phyloP scores from a whole-genome alignment of 2,113 vertebrate species.

The Mixornis gularis region DNA sequence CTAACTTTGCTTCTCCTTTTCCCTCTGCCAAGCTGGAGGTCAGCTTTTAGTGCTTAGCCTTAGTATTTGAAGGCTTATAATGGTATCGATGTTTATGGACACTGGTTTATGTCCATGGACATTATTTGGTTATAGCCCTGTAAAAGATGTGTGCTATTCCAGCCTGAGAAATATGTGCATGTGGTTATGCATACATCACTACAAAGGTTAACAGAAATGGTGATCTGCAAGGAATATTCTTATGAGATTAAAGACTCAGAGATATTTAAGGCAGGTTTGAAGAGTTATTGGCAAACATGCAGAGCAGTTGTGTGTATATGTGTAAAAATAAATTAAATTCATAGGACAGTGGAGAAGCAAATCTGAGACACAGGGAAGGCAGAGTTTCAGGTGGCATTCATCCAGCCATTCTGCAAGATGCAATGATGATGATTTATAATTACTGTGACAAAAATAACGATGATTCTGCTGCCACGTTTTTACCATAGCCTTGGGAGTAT shows the following conservation, averaged over 20 bases:
- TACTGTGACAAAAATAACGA: constrained; percentile 50
- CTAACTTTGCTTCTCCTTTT: background rate
- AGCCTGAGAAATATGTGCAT: background rate
- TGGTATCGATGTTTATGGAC: background rate
- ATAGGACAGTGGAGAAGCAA: background rate
- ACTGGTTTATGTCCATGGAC: background rate
- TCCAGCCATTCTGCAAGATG: constrained; percentile 33
- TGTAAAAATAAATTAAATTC: constrained; percentile 7
- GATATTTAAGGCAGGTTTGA: background rate
- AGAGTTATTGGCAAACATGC: background rate
- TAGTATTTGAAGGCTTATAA: background rate
- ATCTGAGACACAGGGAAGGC: background rate
- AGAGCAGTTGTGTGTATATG: background rate
- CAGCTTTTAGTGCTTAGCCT: background rate
- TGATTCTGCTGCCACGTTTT: constrained; percentile 20
- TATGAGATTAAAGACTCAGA: background rate
- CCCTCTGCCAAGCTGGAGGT: background rate
- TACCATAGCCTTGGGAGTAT: constrained; percentile 23
- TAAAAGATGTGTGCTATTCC: background rate
- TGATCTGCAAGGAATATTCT: background rate
- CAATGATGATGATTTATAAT: constrained; percentile 42
- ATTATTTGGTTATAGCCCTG: background rate
- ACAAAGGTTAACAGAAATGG: constrained; percentile 3
- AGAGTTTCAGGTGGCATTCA: constrained; percentile 42
- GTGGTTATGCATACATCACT: background rate